These are phyloP conservation scores for Mylabris sibirica DNA, from an alignment of 2,888 invertebrate species.

Conservation along the genomic window DNA sequence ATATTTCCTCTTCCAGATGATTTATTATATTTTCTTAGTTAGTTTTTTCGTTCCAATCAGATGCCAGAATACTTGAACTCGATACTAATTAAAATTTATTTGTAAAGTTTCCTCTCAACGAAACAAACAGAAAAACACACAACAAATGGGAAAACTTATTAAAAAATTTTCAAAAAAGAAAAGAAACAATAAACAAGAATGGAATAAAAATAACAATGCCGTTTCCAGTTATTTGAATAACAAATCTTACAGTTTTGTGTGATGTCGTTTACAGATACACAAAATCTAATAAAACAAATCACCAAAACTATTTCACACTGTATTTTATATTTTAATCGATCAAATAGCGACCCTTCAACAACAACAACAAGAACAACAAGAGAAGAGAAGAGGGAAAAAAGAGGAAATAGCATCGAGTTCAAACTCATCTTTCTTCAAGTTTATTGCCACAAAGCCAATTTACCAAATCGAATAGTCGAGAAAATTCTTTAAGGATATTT, in stretches of 20 bases:
- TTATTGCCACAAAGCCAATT: constrained; percentile 10
- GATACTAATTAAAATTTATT: constrained; percentile 7
- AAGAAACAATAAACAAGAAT: background rate
- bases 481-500: background rate
- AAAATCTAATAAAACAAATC: background rate
- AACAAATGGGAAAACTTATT: no score
- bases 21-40: constrained; percentile 23
- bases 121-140: no score
- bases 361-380: background rate
- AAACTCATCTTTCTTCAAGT: constrained; percentile 12
- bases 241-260: background rate
- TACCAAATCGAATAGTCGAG: constrained; percentile 5
- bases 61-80: background rate
- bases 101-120: background rate
- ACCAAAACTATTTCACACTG: background rate
- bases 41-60: background rate
- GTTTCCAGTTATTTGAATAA: background rate
- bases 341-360: constrained; percentile 1
- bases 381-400: background rate
- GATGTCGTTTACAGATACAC: constrained; percentile 2
- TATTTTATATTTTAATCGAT: constrained; percentile 9
- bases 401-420: background rate
- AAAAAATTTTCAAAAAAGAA: background rate
- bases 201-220: background rate
- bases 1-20: constrained; percentile 23